Evolutionary conservation across 2,797 vertebrate genomes (phyloP).

Genomic region (Lepidocolaptes lacrymiger): DNA sequence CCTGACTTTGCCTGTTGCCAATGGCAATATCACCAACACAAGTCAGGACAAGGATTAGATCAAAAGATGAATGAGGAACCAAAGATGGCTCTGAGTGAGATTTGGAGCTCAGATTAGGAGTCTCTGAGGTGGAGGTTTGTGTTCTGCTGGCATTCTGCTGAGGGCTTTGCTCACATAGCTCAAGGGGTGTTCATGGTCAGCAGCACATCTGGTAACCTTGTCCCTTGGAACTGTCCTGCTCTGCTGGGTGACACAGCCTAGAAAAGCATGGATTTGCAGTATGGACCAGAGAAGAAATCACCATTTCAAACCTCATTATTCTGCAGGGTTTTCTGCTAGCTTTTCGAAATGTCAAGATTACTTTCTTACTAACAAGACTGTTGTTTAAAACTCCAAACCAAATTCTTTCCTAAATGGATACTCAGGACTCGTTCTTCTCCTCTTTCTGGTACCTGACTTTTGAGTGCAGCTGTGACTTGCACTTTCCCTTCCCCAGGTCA

Average conservation of each 20-base stretch:
- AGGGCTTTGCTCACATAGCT: background rate
- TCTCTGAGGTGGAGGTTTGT: conserved; percentile 16
- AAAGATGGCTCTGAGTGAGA: conserved; percentile 58
- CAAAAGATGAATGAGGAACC: conserved; percentile 47
- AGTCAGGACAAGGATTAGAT: conserved; percentile 65
- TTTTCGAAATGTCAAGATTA: background rate
- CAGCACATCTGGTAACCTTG: background rate
- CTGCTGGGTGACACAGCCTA: background rate
- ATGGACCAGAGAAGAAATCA: background rate
- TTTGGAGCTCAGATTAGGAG: conserved; percentile 54
- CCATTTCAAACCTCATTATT: background rate
- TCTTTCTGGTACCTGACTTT: background rate
- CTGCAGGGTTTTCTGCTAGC: background rate
- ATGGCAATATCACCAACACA: conserved; percentile 58
- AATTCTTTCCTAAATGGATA: background rate
- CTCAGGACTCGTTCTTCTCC: background rate
- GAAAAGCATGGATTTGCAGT: background rate
- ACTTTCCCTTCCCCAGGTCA: background rate
- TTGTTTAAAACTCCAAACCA: background rate
- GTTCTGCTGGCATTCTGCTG: background rate
- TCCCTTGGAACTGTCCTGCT: background rate
- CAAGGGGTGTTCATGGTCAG: background rate
- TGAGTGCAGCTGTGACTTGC: background rate
- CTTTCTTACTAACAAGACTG: background rate
- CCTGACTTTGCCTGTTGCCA: conserved; percentile 49